Percentiles rank a stretch among this genome's conserved stretches.
These are phyloP conservation scores for Noctua pronuba DNA, from an alignment of 2,888 invertebrate species.

Conservation along the genomic window DNA sequence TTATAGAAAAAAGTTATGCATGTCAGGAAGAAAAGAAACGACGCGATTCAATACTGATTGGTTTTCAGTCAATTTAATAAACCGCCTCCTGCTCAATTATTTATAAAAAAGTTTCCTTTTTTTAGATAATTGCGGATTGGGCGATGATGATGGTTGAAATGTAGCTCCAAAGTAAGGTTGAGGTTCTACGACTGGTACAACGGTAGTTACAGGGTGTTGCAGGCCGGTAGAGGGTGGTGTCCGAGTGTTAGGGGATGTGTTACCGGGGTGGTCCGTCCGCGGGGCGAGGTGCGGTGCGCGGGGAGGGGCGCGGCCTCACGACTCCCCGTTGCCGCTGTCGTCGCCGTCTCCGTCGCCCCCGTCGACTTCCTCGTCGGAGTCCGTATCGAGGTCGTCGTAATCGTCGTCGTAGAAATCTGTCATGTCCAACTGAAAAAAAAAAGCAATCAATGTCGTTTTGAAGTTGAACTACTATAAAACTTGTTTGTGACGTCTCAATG, in stretches of 20 bases:
- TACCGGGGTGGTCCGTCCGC: conserved; percentile 67
- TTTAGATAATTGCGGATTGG: conserved; percentile 16
- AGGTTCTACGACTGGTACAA: conserved; percentile 4
- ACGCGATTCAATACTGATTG: conserved; percentile 51
- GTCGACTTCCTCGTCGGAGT: conserved; percentile 91
- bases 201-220: conserved; percentile 23
- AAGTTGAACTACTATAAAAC: conserved; percentile 6
- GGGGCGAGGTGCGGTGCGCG: conserved; percentile 29
- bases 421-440: conserved; percentile 93
- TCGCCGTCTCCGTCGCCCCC: conserved; percentile 95
- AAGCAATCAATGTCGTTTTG: conserved; percentile 3
- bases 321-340: conserved; percentile 98
- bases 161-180: background rate
- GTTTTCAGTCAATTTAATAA: conserved; percentile 42
- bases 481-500: conserved; percentile 16
- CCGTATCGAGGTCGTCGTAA: conserved; percentile 96
- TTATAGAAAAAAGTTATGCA: conserved; percentile 32
- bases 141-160: background rate
- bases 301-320: conserved; percentile 91
- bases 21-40: conserved; percentile 37
- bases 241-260: conserved; percentile 21
- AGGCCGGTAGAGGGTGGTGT: conserved; percentile 20
- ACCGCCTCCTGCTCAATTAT: conserved; percentile 11
- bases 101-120: conserved; percentile 11
- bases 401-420: conserved; percentile 99